Percentiles rank a stretch among this genome's conserved stretches.
Evolutionary conservation across 2,888 invertebrate species (phyloP).

Genomic region (Diploptera punctata): DNA sequence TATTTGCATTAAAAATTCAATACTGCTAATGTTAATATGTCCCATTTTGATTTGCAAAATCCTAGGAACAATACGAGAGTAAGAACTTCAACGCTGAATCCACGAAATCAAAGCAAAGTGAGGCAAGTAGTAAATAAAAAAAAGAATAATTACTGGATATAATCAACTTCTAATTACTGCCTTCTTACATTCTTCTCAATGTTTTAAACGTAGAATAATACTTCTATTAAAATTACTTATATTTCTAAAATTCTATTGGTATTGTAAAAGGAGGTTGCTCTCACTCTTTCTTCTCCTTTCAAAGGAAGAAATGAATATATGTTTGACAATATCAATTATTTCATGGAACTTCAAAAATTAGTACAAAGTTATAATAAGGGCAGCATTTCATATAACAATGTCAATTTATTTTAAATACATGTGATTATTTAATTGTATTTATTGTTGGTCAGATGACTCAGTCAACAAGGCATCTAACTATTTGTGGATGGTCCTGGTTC

Average conservation of each 20-base stretch:
- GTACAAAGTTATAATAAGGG: too few species aligned
- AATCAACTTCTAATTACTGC: constrained; percentile 22
- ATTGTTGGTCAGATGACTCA: too few species aligned
- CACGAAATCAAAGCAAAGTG: constrained; percentile 42
- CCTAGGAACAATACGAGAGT: constrained; percentile 32
- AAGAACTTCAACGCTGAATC: constrained; percentile 39
- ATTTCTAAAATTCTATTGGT: background rate
- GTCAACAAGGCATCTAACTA: too few species aligned
- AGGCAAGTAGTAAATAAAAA: constrained; percentile 41
- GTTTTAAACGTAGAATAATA: background rate
- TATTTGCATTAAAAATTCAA: background rate
- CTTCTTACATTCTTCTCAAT: constrained; percentile 3
- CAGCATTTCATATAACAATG: too few species aligned
- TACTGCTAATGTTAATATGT: background rate
- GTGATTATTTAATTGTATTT: too few species aligned
- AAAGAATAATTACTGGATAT: background rate
- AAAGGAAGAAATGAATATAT: too few species aligned
- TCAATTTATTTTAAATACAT: too few species aligned
- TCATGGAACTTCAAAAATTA: too few species aligned
- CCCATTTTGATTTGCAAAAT: constrained; percentile 33
- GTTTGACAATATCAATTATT: too few species aligned
- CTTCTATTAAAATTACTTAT: background rate
- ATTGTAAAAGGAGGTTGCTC: constrained; percentile 15
- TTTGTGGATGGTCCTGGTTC: too few species aligned
- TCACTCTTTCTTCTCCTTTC: too few species aligned